These are phyloP conservation scores for Antechinus stuartii DNA, from an alignment of 2,113 vertebrate species.

Conservation along the genomic window DNA sequence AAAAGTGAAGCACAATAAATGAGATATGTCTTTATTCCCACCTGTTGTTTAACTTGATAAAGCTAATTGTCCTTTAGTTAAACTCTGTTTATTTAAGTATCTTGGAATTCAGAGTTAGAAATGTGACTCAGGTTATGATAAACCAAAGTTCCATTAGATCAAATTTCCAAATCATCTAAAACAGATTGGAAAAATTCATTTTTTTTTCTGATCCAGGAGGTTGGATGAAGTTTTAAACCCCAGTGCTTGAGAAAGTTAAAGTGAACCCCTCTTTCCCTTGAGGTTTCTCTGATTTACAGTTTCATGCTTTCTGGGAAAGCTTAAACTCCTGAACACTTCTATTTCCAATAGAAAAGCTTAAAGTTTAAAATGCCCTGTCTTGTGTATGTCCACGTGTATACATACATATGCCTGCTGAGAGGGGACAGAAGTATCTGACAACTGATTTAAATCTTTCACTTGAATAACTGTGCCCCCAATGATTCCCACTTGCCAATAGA, in stretches of 20 bases:
- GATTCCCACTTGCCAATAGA: neutral
- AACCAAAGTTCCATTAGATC: neutral
- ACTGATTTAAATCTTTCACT: neutral
- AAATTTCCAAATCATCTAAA: neutral
- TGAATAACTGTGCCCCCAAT: neutral
- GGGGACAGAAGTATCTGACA: neutral
- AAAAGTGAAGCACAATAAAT: neutral
- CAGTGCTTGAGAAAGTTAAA: neutral
- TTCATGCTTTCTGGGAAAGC: neutral
- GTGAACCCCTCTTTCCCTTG: neutral
- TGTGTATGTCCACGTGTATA: neutral
- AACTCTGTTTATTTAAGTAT: constrained; percentile 10
- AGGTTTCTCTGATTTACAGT: neutral
- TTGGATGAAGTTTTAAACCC: neutral
- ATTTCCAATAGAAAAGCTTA: neutral
- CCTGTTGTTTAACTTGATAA: neutral
- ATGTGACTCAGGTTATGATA: neutral
- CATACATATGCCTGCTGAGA: neutral
- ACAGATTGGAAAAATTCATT: neutral
- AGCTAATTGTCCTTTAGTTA: neutral
- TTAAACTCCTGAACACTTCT: neutral
- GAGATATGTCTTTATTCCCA: neutral
- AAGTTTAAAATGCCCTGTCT: neutral
- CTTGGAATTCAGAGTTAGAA: neutral
- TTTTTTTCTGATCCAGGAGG: neutral